phyloP scores from a whole-genome alignment of 1,140 invertebrate genomes.

The Anastrepha ludens region DNA sequence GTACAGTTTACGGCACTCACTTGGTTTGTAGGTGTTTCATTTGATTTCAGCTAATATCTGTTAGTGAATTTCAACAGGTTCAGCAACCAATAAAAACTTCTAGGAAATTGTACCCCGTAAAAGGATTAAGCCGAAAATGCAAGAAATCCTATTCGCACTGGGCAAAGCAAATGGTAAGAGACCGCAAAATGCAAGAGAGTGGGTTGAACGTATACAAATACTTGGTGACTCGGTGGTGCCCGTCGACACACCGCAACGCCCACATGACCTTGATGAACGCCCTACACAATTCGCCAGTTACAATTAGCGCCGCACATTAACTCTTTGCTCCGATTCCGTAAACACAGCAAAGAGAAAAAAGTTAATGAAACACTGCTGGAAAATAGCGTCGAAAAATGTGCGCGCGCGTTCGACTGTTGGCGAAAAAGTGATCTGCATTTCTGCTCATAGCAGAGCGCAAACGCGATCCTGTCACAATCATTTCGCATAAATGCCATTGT shows the following conservation, averaged over 20 bases:
- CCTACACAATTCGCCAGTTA: background rate
- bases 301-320: slow-evolving; percentile 32
- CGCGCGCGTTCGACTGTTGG: too few species aligned
- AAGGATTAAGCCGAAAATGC: background rate
- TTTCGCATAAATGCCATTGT: background rate
- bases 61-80: background rate
- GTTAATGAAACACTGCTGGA: too few species aligned
- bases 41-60: background rate
- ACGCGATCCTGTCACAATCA: background rate
- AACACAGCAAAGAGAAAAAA: background rate
- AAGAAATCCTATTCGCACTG: background rate
- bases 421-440: too few species aligned
- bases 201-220: background rate
- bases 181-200: background rate
- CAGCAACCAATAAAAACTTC: background rate
- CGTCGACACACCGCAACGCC: background rate
- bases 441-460: too few species aligned
- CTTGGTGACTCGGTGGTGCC: background rate
- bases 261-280: background rate
- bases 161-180: slow-evolving; percentile 13
- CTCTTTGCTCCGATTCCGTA: slow-evolving; percentile 1
- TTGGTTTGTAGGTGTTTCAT: background rate
- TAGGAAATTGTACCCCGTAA: background rate
- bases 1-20: background rate
- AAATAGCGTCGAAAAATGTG: too few species aligned